Base-by-base conservation (phyloP, 2,113 vertebrate genomes). In the Sitta europaea region DNA sequence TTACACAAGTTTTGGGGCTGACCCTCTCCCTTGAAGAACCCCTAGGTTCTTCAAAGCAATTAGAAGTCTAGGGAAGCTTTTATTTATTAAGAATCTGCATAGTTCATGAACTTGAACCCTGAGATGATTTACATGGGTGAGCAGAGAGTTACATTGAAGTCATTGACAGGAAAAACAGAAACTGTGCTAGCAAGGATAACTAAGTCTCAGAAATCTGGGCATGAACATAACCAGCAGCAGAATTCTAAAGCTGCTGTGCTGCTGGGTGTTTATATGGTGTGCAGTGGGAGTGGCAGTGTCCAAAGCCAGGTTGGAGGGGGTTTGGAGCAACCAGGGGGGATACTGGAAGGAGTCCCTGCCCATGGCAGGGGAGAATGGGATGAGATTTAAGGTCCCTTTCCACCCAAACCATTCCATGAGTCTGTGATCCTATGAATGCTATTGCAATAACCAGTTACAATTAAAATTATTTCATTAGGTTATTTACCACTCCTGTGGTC, bases 241-340 rank as follows among this genome's bases (percentile, higher is more conserved):
- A 62, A 63, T 9, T 92, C 48, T 16, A 80, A 57, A 78, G 29
- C 31, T 63, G 40, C 40, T 86, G 36, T 71, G 51, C 28, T 54
- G 36, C 48, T 25, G 40, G n/a, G 14, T 82, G 22, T 42, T 94
- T n/a, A 3, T 58, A 18, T 53, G 25, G 22, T 21, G 9, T 45
- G 19, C 17, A 27, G 8, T 13, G 42, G 40, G 48, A 55, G 35
- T 42, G 78, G 25, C 48, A 48, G 31, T 28, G 27, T 6, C 8
- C 35, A 40, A 55, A 1, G 22, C 55, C 55, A 35, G 71, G 27
- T 0, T 70, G 63, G 31, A 24, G 0, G 2, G 35, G 27, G 14
- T 3, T 70, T 31, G 48, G 42, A 33, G 71, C 25, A 62, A 3
- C 25, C 62, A 9, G 78, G 40, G 5, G 78, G 40, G 5, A 9